Evolutionary conservation across 2,888 invertebrate genomes (phyloP), one percentile per base, ranked within the genome.

Genomic region (Polymixis lichenea): DNA sequence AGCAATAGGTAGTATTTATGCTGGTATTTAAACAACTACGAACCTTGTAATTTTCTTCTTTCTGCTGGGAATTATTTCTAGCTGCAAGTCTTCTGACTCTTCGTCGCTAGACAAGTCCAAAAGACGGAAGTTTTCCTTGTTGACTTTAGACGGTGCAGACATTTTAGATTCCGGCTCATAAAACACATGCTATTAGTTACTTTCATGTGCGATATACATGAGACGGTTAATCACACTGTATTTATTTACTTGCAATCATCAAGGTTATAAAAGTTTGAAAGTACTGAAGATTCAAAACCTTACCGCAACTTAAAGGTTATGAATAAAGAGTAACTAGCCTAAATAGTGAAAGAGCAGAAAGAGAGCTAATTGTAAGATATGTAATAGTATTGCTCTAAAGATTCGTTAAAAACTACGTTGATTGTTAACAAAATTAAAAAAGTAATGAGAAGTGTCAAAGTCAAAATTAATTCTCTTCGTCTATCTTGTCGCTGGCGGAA

Each of bases 91-190:
- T 82, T 97, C 97, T 0, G 97, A 97, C 64, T 97, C 97, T 83
- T 97, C 97, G 81, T 97, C 97, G 77, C 97, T 97, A 70, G 97
- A 97, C 81, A 97, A 91, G 89, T 97, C 97, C 89, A 97, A 91
- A 65, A 97, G 96, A 87, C 97, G 97, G 91, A 97, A 97, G 84
- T 97, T 97, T 94, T 97, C 97, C 90, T 97, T 97, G 89, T 97
- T 97, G 88, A 95, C 93, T 92, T 95, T 97, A 51, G 94, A 91
- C 78, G 95, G 93, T 87, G 93, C 86, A 84, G 95, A 94, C 96
- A 96, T 96, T 87, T 90, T 94, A 86, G 70, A 69, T 75, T 81
- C 78, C 86, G 77, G 82, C 87, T 89, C 87, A 89, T 90, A 89
- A 77, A 91, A 87, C 91, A 91, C 94, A 95, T 96, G 84, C 93